Evolutionary conservation across 2,797 vertebrate genomes (phyloP).

Genomic region (Microchirus variegatus): DNA sequence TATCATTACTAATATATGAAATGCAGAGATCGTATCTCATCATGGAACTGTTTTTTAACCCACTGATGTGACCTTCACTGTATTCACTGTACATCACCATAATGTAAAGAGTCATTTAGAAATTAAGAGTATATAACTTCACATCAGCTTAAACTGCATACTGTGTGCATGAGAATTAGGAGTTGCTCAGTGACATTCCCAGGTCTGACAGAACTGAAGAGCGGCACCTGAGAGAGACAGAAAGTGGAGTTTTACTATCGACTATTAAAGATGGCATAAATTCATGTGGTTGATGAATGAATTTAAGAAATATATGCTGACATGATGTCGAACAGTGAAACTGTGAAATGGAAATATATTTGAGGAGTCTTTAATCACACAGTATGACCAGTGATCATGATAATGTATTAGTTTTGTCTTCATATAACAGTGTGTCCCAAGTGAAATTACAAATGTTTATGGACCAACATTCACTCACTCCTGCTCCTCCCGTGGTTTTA

Average conservation of each 20-base stretch:
- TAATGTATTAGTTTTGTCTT: neutral
- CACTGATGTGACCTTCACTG: neutral
- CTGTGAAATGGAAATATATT: neutral
- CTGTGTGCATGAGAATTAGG: no score
- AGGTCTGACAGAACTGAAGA: no score
- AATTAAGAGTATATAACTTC: neutral
- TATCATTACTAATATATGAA: neutral
- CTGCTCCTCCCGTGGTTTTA: conserved; percentile 25
- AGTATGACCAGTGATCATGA: neutral
- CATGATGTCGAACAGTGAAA: neutral
- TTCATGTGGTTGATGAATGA: no score
- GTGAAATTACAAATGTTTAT: conserved; percentile 20
- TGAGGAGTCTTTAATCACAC: neutral
- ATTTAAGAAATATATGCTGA: neutral
- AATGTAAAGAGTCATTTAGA: neutral
- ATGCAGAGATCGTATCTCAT: neutral
- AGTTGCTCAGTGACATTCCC: no score
- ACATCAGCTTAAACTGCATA: neutral
- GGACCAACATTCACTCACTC: conserved; percentile 2
- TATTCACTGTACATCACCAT: neutral
- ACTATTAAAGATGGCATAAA: no score
- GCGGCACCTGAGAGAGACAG: no score
- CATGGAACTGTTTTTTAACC: neutral
- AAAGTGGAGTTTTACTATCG: no score
- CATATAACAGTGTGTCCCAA: conserved; percentile 15